Base-by-base conservation (phyloP, 2,113 vertebrate species). In the Dromas ardeola region DNA sequence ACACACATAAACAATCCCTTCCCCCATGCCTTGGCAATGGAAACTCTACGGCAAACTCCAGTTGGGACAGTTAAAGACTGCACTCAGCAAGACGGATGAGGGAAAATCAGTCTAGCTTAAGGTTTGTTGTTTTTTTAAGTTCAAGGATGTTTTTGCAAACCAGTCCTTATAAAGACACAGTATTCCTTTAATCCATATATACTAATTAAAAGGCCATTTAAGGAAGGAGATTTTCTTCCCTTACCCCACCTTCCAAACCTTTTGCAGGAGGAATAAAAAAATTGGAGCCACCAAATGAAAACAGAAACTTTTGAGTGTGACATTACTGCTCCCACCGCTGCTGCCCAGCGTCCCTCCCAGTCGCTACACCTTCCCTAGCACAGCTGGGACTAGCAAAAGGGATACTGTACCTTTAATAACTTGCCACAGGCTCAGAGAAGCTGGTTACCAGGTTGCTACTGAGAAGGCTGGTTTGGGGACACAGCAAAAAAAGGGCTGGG, bases 1-100 rank as follows among this genome's bases (percentile, higher is more conserved):
- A 86, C 96, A 98, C 97, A 97, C 95, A 83, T 42, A 85, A 93
- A 96, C 96, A 97, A 90, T 88, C 98, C 95, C 94, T 95, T 88
- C 94, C 98, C 98, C 93, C 98, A 98, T 98, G 98, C 98, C 98
- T 98, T 97, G 92, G 94, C 96, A 97, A 97, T 30, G 81, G 97
- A 97, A 98, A 86, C 95, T 90, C 95, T 52, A 96, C 27, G 43
- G 96, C 72, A 88, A 93, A 97, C 90, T 97, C 93, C 96, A 92
- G 61, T 82, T 81, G 86, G 93, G 94, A 98, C 88, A 95, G 97
- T 86, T 97, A 52, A 94, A 98, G 95, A 97, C 92, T 81, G 97
- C 89, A 95, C 96, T 97, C 80, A 52, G 96, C 96, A 96, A 97
- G 97, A 97, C 91, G 95, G 95, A 97, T 91, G 77, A 96, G 69